Evolutionary conservation across 92 coral and sea anemone genomes (phyloP).

Genomic region (Metridium senile): DNA sequence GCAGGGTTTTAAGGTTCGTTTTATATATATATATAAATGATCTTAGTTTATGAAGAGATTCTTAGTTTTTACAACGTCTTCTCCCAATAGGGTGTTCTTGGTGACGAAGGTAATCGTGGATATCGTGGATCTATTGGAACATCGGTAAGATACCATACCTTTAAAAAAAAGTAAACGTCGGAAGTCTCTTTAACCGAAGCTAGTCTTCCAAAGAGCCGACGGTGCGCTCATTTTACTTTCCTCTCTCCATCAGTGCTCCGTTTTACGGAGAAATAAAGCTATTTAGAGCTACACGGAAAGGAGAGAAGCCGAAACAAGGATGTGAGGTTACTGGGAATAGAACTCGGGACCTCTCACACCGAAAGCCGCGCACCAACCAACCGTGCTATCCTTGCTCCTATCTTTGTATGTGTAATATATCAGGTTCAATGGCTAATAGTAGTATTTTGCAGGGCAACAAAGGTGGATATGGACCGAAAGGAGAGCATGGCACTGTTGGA

Average conservation of each 20-base stretch:
- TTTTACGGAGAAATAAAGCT: no score
- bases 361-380: no score
- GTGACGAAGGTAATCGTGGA: conserved; percentile 26
- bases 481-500: conserved; percentile 79
- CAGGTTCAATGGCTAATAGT: not conserved
- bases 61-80: not conserved
- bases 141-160: conserved; percentile 3
- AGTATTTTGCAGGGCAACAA: conserved; percentile 49
- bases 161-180: not conserved
- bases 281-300: no score
- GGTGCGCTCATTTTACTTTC: no score
- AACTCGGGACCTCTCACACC: no score
- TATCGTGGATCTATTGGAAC: conserved; percentile 23
- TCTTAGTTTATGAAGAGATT: not conserved
- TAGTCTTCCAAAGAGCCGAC: no score
- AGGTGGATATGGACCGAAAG: conserved; percentile 69
- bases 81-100: conserved; percentile 6
- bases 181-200: no score
- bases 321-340: no score
- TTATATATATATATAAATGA: not conserved
- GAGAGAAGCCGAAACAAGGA: no score
- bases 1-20: conserved; percentile 19
- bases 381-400: no score
- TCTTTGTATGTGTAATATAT: no score
- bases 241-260: no score